phyloP scores from a whole-genome alignment of 2,888 invertebrate species.

The Tachina lurida region DNA sequence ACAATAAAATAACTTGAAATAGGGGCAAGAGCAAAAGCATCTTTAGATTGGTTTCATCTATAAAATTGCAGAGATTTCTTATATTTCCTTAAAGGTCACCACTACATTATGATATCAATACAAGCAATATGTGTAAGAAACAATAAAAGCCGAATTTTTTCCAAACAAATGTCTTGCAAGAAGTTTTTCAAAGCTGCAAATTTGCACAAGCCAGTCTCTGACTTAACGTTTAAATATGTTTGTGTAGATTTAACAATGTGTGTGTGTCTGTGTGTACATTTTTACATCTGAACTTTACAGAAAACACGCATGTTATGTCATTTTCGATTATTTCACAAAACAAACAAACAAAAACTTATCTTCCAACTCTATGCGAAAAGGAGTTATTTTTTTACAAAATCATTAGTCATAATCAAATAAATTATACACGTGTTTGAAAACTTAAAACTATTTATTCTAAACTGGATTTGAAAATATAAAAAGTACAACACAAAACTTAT shows the following conservation, averaged over 20 bases:
- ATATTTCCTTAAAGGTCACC: too few species aligned
- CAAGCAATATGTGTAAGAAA: neutral
- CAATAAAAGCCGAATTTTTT: neutral
- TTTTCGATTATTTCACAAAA: conserved; percentile 60
- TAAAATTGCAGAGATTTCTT: too few species aligned
- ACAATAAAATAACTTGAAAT: too few species aligned
- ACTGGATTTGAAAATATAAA: conserved; percentile 33
- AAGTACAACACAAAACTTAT: neutral
- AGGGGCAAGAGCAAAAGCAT: too few species aligned
- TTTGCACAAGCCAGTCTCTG: neutral
- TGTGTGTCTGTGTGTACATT: conserved; percentile 6
- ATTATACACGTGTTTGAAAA: conserved; percentile 70
- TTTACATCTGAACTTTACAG: conserved; percentile 47
- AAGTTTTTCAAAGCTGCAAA: neutral
- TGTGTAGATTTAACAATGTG: neutral
- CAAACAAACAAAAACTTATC: conserved; percentile 1
- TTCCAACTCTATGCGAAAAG: conserved; percentile 56
- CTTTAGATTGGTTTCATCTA: too few species aligned
- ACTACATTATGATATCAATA: too few species aligned
- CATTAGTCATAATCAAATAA: conserved; percentile 70
- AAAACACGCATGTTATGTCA: conserved; percentile 70
- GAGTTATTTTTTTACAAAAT: conserved; percentile 59
- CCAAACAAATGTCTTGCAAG: neutral
- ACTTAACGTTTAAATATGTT: neutral
- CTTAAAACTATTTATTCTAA: conserved; percentile 57